A percentile compares a stretch with the other conserved stretches of the same genome.
phyloP scores from a whole-genome alignment of 2,113 vertebrate genomes.

The Mungos mungo region DNA sequence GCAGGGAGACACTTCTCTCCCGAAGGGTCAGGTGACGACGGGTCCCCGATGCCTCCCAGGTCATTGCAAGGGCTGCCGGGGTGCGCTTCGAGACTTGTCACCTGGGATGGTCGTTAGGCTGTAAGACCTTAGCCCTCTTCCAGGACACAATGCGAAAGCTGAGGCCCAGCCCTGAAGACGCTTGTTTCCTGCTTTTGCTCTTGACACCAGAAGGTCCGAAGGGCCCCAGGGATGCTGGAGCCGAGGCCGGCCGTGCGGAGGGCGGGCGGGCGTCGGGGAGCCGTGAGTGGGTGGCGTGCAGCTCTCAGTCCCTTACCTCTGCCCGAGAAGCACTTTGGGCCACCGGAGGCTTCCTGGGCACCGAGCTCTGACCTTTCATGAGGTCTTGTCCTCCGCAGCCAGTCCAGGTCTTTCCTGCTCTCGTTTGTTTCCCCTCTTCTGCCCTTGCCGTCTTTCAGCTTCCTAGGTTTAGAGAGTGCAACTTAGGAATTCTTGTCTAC shows the following conservation, averaged over 20 bases:
- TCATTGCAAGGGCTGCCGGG: background rate
- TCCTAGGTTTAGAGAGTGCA: background rate
- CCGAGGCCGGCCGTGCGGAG: fast-evolving
- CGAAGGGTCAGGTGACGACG: background rate
- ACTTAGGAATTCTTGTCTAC: background rate
- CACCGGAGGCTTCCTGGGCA: background rate
- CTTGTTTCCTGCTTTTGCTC: background rate
- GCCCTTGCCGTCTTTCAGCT: background rate
- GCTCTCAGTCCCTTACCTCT: background rate
- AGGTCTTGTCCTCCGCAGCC: too few species aligned
- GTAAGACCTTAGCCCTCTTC: too few species aligned
- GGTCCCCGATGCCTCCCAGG: fast-evolving
- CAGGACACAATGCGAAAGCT: background rate
- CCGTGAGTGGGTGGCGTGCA: too few species aligned
- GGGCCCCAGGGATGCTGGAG: background rate
- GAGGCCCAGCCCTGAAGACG: fast-evolving
- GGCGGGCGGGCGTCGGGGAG: too few species aligned
- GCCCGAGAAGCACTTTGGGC: background rate
- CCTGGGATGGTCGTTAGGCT: background rate
- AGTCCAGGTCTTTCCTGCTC: background rate
- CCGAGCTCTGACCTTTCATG: background rate
- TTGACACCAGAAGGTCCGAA: background rate
- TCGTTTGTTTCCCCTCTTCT: background rate
- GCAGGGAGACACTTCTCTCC: background rate
- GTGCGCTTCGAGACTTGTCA: fast-evolving